These are phyloP conservation scores for Rhinogobius similis DNA, from an alignment of 2,113 vertebrate species.

Conservation along the genomic window DNA sequence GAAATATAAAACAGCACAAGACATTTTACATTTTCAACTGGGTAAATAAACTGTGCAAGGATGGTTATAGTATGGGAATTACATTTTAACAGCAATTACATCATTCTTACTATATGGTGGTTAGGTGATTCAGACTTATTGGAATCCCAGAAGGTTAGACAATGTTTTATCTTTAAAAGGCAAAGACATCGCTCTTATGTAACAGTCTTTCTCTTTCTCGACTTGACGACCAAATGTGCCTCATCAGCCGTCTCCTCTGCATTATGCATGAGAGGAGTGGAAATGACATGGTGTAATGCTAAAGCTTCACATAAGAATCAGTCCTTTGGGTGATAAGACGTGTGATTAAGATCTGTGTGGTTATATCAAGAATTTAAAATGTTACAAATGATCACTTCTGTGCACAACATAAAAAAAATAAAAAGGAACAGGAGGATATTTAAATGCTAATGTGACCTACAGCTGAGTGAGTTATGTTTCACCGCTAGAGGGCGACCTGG, in stretches of 20 bases:
- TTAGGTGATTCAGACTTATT: not conserved
- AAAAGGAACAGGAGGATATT: not conserved
- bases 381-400: not conserved
- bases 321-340: slow-evolving; percentile 8
- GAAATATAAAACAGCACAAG: slow-evolving; percentile 29
- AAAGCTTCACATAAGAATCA: slow-evolving; percentile 28
- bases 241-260: slow-evolving; percentile 60
- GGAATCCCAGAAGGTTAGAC: slow-evolving; percentile 12
- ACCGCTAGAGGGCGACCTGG: slow-evolving; percentile 57
- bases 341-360: slow-evolving; percentile 2
- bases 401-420: not conserved
- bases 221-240: slow-evolving; percentile 49
- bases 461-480: not conserved
- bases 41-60: not conserved
- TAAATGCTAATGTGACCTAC: not conserved
- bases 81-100: slow-evolving; percentile 13
- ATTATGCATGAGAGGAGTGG: slow-evolving; percentile 52
- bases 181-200: slow-evolving; percentile 37
- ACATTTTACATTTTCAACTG: not conserved
- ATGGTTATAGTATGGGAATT: not conserved
- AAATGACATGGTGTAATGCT: slow-evolving; percentile 40
- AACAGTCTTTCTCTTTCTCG: slow-evolving; percentile 38
- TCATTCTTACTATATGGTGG: slow-evolving; percentile 5
- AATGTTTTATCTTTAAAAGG: slow-evolving; percentile 35
- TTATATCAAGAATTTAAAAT: not conserved